Conservation (phyloP, 2,113 vertebrate genomes). For the Sigmodon hispidus region DNA sequence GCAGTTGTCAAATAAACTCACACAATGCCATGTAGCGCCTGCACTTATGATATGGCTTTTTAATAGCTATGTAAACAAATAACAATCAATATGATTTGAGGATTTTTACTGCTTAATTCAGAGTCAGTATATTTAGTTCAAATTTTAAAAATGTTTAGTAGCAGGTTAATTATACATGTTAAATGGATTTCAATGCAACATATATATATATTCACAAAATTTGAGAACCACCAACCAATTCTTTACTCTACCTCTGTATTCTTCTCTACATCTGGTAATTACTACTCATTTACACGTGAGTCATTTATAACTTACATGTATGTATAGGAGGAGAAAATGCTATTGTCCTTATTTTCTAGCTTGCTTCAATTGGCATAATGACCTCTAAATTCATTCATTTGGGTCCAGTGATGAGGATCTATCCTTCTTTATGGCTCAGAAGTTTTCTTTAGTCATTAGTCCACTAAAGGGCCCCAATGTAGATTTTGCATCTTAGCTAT, state of each 20-base stretch:
- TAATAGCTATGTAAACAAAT: not conserved
- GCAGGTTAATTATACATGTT: not conserved
- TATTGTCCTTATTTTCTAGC: not conserved
- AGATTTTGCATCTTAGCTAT: not conserved
- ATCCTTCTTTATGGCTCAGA: not conserved
- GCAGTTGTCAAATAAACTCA: not conserved
- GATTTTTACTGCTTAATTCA: not conserved
- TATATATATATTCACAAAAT: not conserved
- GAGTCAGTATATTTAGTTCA: not conserved
- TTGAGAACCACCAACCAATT: not conserved
- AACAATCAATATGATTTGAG: not conserved
- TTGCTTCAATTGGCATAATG: not conserved
- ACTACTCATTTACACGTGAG: not conserved
- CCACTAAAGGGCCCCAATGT: rapidly evolving
- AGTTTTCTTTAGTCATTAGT: not conserved
- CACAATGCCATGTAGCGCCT: not conserved
- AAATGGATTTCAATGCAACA: not conserved
- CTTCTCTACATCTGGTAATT: not conserved
- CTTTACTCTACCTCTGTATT: not conserved
- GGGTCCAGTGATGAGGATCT: not conserved
- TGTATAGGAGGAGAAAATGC: not conserved
- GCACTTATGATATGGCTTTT: not conserved
- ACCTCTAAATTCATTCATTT: not conserved
- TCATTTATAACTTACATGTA: not conserved
- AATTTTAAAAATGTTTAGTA: not conserved